Evolutionary conservation across 2,113 vertebrate genomes (phyloP).

Genomic region (Galbula dea): DNA sequence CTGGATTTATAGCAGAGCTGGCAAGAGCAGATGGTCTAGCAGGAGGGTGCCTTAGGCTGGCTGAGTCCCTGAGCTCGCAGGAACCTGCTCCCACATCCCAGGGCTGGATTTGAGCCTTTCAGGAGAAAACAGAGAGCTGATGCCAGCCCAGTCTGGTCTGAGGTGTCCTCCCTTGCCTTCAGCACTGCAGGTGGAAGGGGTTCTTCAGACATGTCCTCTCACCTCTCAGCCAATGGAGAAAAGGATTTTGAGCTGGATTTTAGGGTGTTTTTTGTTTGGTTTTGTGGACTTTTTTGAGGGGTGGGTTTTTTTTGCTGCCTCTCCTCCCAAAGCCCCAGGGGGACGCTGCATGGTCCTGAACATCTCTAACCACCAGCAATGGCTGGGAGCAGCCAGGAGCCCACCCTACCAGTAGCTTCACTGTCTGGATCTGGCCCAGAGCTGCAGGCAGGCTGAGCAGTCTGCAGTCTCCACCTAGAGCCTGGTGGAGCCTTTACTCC

Average conservation of each 20-base stretch:
- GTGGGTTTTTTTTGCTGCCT: background rate
- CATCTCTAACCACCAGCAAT: background rate
- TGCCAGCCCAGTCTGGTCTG: background rate
- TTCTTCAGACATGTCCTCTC: background rate
- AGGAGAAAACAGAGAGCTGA: background rate
- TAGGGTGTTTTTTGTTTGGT: no score
- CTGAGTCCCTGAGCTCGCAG: background rate
- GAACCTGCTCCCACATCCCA: background rate
- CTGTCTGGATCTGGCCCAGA: background rate
- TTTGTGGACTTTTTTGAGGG: no score
- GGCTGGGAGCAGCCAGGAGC: background rate
- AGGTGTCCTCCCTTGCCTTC: background rate
- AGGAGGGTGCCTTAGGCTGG: background rate
- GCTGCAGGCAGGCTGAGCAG: background rate
- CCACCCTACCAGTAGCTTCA: background rate
- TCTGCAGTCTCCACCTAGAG: conserved; percentile 61
- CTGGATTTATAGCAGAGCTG: background rate
- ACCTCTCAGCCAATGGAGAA: background rate
- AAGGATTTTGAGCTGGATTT: background rate
- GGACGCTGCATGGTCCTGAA: background rate
- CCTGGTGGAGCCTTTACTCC: background rate
- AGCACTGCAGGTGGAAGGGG: fast-evolving
- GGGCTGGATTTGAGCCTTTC: background rate
- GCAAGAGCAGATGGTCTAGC: background rate
- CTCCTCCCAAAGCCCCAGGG: background rate